Base-by-base conservation (phyloP, 2,113 vertebrate genomes). In the Nestor notabilis region DNA sequence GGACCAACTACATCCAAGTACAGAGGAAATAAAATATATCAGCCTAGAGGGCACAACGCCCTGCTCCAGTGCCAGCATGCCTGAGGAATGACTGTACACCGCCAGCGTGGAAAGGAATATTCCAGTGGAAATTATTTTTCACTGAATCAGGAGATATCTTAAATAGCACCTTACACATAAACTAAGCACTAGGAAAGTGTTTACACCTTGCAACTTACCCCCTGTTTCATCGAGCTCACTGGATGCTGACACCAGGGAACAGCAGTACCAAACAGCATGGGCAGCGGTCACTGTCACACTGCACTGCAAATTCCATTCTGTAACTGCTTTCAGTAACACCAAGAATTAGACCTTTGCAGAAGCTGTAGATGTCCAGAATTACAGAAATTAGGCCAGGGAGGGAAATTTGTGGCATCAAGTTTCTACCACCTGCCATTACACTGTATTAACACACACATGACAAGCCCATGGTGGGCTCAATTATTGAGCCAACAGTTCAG, bases 401-500 rank as follows among this genome's bases (percentile, higher is more conserved):
- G 35, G 28, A 58, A 69, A 68, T 12, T 13, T 3, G 9, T 10
- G 25, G 43, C 46, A 33, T 33, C 29, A 7, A 25, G 55, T 75
- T 92, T 84, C 64, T 29, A 7, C 19, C 0, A 0, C 46, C 76
- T 14, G 20, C 47, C 63, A 37, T 23, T 24, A 18, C 68, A 47
- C 3, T 2, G 4, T 3, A 33, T 72, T 44, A 52, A 25, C 46
- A 21, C 23, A 33, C 20, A 20, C 1, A 0, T 7, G 20, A 14
- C 3, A 28, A 37, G 37, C 25, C 58, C 64, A 3, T 1, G 16
- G 46, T 33, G 23, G 47, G n/a, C 25, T 2, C 64, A 53, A 9
- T 31, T 61, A 49, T 25, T 33, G 72, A 89, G 77, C 43, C 78
- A 49, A 74, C 0, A 1, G 19, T 56, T 90, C 44, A 20, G 29